These are phyloP conservation scores for Alloplasta piceator DNA, from an alignment of 2,888 invertebrate species.

Conservation along the genomic window DNA sequence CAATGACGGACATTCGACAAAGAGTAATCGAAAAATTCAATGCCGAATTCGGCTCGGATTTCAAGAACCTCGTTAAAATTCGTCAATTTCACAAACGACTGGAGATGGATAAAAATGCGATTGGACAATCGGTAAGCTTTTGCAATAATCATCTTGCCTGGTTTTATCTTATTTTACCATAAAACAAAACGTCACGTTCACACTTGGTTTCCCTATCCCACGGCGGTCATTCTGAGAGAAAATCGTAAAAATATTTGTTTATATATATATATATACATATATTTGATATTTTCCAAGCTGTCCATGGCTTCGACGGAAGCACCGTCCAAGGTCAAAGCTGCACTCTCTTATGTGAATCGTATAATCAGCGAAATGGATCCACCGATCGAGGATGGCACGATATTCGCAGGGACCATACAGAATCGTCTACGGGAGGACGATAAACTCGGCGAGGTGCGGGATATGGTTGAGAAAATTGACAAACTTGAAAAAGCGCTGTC, in stretches of 20 bases:
- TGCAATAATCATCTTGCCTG: too few species aligned
- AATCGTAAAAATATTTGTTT: conserved; percentile 40
- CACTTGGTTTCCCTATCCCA: too few species aligned
- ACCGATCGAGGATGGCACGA: conserved; percentile 82
- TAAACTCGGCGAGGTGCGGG: conserved; percentile 85
- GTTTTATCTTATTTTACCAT: too few species aligned
- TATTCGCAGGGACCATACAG: conserved; percentile 81
- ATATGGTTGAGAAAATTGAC: conserved; percentile 85
- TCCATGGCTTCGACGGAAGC: conserved; percentile 87
- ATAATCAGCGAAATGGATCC: conserved; percentile 83
- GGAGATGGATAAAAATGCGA: conserved; percentile 81
- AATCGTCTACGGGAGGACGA: conserved; percentile 74
- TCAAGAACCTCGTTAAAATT: conserved; percentile 85
- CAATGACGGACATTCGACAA: conserved; percentile 77
- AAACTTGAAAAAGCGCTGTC: conserved; percentile 85
- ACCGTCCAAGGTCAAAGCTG: conserved; percentile 87
- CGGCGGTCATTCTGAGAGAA: too few species aligned
- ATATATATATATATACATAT: too few species aligned
- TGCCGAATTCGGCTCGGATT: conserved; percentile 84
- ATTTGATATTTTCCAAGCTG: too few species aligned
- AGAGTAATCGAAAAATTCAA: conserved; percentile 85
- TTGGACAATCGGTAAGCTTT: conserved; percentile 83
- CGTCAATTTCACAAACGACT: conserved; percentile 83
- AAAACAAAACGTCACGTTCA: too few species aligned
- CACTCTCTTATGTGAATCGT: conserved; percentile 87